Conservation (phyloP, 2,888 invertebrate genomes). For the Epinotia ramella region DNA sequence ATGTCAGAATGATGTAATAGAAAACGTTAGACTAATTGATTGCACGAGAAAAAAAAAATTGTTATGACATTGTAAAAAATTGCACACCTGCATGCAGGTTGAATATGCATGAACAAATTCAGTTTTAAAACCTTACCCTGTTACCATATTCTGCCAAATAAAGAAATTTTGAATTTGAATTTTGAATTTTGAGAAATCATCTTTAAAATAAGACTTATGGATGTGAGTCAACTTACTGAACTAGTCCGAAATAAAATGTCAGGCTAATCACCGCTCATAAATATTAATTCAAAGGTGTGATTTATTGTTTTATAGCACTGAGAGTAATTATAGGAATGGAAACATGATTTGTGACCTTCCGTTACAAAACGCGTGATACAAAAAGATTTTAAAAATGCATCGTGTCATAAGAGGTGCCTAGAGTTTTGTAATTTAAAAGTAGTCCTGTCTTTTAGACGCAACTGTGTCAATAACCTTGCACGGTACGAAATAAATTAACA, state of each 20-base stretch:
- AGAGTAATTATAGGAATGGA: slow-evolving; percentile 51
- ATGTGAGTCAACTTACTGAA: slow-evolving; percentile 49
- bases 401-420: slow-evolving; percentile 65
- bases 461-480: slow-evolving; percentile 82
- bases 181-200: slow-evolving; percentile 23
- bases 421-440: slow-evolving; percentile 72
- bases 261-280: slow-evolving; percentile 39
- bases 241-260: slow-evolving; percentile 62
- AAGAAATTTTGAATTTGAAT: too few species aligned
- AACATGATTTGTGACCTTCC: slow-evolving; percentile 61
- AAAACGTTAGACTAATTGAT: slow-evolving; percentile 29
- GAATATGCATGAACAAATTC: too few species aligned
- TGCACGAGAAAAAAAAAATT: slow-evolving; percentile 27
- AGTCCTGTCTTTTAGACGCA: slow-evolving; percentile 69
- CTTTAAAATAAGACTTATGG: slow-evolving; percentile 31
- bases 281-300: slow-evolving; percentile 47
- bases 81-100: too few species aligned
- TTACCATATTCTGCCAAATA: too few species aligned
- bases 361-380: slow-evolving; percentile 57
- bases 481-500: slow-evolving; percentile 73
- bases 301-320: slow-evolving; percentile 56
- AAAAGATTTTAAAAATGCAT: slow-evolving; percentile 66
- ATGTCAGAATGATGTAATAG: slow-evolving; percentile 35
- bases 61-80: too few species aligned
- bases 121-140: too few species aligned